Conservation (phyloP, 2,888 invertebrate species). For the Phyllotreta cruciferae region DNA sequence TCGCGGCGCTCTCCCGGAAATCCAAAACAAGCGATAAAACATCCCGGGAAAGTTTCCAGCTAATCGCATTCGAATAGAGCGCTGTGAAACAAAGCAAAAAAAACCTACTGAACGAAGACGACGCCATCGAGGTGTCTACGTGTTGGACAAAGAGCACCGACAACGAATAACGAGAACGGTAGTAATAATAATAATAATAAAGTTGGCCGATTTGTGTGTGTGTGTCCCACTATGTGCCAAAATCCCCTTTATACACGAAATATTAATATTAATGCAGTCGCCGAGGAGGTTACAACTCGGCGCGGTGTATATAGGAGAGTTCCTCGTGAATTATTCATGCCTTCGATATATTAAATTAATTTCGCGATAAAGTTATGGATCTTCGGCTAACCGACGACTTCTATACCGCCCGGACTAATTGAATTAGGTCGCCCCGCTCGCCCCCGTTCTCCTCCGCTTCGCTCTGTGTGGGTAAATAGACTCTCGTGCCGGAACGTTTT, state of each 20-base stretch:
- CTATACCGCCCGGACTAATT: conserved; percentile 25
- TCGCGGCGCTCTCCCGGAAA: conserved; percentile 9
- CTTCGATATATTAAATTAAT: conserved; percentile 34
- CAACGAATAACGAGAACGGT: conserved; percentile 10
- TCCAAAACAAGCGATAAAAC: conserved; percentile 24
- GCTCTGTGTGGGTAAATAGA: too few species aligned
- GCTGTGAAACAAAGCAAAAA: not conserved
- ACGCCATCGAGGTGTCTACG: too few species aligned
- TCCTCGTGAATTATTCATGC: conserved; percentile 33
- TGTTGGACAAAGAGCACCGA: too few species aligned
- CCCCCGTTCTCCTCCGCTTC: too few species aligned
- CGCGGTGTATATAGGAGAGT: not conserved
- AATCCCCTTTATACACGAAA: conserved; percentile 32
- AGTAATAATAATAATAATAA: too few species aligned
- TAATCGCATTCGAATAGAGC: conserved; percentile 26
- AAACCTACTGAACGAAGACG: too few species aligned
- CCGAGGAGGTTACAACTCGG: conserved; percentile 27
- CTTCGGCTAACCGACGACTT: conserved; percentile 34
- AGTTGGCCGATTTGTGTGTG: conserved; percentile 18
- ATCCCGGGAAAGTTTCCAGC: conserved; percentile 22
- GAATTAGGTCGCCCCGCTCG: conserved; percentile 15
- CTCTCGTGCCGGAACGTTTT: too few species aligned
- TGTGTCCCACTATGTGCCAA: conserved; percentile 31
- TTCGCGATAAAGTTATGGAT: conserved; percentile 35
- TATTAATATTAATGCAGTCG: conserved; percentile 34